Evolutionary conservation across 2,888 invertebrate species (phyloP), one percentile per base, ranked within the genome.

Genomic region (Oeneis ivallda): DNA sequence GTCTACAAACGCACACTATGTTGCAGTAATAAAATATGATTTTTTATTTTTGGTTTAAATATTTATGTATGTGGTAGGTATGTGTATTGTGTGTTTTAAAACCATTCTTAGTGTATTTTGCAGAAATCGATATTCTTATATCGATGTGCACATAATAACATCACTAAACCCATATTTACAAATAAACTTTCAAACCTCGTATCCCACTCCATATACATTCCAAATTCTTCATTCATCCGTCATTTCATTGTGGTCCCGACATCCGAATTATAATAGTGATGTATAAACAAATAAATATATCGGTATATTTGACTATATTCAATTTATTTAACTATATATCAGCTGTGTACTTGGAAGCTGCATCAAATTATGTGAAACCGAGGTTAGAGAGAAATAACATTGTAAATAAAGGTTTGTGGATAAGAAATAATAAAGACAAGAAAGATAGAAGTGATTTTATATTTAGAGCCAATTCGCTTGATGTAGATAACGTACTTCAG

Each of bases 391-490:
- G 81, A n/a, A 87, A 83, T 61, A 90, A 85, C 50, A 73, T 86
- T 0, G 71, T 90, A 0, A 90, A 87, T 54, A 89, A 87, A 72
- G 84, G 87, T 0, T 71, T 87, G 0, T 90, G 89, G 90, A 67
- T 82, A 0, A 75, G 77, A 0, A 76, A 75, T 17, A 13, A 73
- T 0, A 70, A 67, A 0, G 79, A 78, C 0, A 81, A 76, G 11
- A 62, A 71, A 0, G 75, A 65, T 0, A 19, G 70, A 0, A 82
- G 82, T 0, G 76, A 82, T 1, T 88, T 85, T 53, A 79, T 89
- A 34, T 90, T 89, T 62, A 73, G 82, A 19, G 71, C 81, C 0
- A 83, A 79, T 50, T 84, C 86, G 0, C 19, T 84, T n/a, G 87
- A 89, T 64, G 78, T 73, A 0, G 87, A 87, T 11, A 80, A 79